Conservation (phyloP, 2,797 vertebrate genomes). For the Propithecus perrieri region DNA sequence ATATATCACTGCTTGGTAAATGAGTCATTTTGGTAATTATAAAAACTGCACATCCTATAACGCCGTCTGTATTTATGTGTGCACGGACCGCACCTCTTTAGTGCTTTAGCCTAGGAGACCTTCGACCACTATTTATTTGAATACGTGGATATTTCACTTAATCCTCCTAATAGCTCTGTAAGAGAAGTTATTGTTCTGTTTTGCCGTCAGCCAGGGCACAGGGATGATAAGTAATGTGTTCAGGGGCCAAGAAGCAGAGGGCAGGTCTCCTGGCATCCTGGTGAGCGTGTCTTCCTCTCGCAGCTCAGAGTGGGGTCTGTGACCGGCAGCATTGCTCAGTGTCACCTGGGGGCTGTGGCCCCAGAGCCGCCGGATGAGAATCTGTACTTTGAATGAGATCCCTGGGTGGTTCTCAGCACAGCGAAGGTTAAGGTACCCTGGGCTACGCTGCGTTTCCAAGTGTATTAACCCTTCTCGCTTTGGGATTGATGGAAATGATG, state of each 20-base stretch:
- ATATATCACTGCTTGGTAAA: neutral
- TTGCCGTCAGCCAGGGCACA: no score
- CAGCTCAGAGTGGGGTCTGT: neutral
- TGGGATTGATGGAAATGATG: neutral
- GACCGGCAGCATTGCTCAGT: neutral
- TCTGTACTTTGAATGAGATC: neutral
- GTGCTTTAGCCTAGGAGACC: neutral
- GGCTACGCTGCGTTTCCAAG: neutral
- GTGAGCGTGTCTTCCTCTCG: neutral
- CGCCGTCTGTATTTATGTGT: neutral
- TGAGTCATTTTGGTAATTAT: neutral
- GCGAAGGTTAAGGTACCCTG: fast-evolving
- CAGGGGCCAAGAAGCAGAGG: neutral
- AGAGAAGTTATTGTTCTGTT: neutral
- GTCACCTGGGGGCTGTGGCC: neutral
- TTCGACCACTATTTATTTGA: neutral
- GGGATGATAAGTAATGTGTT: neutral
- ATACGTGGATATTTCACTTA: neutral
- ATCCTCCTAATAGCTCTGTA: neutral
- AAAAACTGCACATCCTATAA: no score
- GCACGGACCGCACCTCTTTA: fast-evolving
- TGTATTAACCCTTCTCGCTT: neutral
- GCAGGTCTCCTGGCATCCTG: neutral
- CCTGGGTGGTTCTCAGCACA: neutral
- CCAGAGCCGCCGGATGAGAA: no score